Percentiles rank a stretch among this genome's conserved stretches.
Evolutionary conservation across 2,888 invertebrate species (phyloP).

Genomic region (Mamestra brassicae): DNA sequence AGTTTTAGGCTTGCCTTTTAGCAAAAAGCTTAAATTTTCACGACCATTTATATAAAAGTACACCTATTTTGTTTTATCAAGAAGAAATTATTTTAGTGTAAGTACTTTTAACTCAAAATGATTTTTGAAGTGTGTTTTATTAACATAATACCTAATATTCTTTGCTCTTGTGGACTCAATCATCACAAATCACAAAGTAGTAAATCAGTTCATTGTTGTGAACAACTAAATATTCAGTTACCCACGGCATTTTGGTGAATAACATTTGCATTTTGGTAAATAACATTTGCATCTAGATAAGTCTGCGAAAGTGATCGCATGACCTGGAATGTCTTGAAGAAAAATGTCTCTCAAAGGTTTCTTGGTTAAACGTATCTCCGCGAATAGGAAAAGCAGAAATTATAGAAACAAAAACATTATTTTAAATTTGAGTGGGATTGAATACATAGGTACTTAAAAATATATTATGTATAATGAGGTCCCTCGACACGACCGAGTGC

Average conservation of each 20-base stretch:
- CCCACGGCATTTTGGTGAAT: constrained; percentile 75
- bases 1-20: constrained; percentile 6
- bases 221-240: constrained; percentile 83
- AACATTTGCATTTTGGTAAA: constrained; percentile 78
- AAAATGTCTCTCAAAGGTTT: constrained; percentile 24
- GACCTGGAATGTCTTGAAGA: constrained; percentile 47
- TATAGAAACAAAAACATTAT: constrained; percentile 15
- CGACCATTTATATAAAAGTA: constrained; percentile 1
- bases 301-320: constrained; percentile 69
- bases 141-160: constrained; percentile 64
- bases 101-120: neutral
- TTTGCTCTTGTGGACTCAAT: constrained; percentile 71
- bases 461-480: constrained; percentile 66
- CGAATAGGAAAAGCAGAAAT: constrained; percentile 10
- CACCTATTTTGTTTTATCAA: neutral
- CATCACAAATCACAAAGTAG: constrained; percentile 84
- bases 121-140: neutral
- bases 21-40: constrained; percentile 7
- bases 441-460: constrained; percentile 39
- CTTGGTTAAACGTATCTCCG: constrained; percentile 6
- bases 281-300: constrained; percentile 78
- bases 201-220: constrained; percentile 86
- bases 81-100: neutral
- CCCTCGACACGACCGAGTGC: constrained; percentile 52
- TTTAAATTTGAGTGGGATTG: constrained; percentile 20